Conservation (phyloP, 2,888 invertebrate genomes). For the Steinernema carpocapsae region DNA sequence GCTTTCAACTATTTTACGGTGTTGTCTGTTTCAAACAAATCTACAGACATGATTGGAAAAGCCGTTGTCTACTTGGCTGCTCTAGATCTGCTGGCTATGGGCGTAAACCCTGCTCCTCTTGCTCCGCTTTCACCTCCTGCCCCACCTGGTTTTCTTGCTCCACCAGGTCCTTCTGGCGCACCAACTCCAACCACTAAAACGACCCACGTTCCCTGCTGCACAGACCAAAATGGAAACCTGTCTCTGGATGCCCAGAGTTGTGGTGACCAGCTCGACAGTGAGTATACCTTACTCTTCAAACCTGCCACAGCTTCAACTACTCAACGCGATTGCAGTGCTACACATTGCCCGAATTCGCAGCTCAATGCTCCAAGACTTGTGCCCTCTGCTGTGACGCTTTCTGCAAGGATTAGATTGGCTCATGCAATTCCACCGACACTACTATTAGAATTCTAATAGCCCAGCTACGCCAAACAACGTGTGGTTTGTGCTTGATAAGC, state of each 20-base stretch:
- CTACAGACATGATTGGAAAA: too few relatives aligned
- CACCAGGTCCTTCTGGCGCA: too few relatives aligned
- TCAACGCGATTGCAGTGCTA: conserved; percentile 47
- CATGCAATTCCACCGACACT: background rate
- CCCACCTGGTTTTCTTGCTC: too few relatives aligned
- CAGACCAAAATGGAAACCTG: background rate
- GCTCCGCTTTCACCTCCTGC: background rate
- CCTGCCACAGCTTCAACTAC: background rate
- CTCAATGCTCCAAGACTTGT: conserved; percentile 52
- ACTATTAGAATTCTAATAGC: background rate
- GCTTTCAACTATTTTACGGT: too few relatives aligned
- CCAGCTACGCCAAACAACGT: conserved; percentile 43
- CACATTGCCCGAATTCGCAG: conserved; percentile 52
- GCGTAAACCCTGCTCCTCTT: too few relatives aligned
- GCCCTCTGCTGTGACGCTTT: conserved; percentile 52
- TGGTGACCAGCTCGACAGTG: background rate
- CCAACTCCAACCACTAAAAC: too few relatives aligned
- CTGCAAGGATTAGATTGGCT: background rate
- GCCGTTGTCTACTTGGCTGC: too few relatives aligned
- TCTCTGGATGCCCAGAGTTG: background rate
- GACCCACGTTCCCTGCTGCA: background rate
- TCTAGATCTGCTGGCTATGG: too few relatives aligned
- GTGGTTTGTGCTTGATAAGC: conserved; percentile 49
- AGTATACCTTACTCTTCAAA: background rate
- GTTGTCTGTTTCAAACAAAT: too few relatives aligned